These are phyloP conservation scores for Eupithecia abbreviata DNA, from an alignment of 2,888 invertebrate species.

Conservation along the genomic window DNA sequence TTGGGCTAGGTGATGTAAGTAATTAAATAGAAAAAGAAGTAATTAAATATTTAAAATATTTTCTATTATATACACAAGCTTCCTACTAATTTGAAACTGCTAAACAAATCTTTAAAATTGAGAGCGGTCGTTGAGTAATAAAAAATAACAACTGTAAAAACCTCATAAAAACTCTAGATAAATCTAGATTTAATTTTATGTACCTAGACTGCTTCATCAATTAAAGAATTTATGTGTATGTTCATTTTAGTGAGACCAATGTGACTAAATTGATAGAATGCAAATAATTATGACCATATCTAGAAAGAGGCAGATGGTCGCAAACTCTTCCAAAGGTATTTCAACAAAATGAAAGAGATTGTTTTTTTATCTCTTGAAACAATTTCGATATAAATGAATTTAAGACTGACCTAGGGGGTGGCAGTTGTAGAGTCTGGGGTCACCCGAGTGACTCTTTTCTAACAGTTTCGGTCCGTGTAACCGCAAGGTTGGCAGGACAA, in stretches of 20 bases:
- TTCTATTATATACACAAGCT: background rate
- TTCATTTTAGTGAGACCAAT: background rate
- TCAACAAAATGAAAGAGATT: background rate
- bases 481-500: too few relatives aligned
- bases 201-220: slow-evolving; percentile 4
- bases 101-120: background rate
- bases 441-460: too few relatives aligned
- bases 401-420: background rate
- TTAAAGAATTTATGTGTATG: background rate
- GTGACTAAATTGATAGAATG: background rate
- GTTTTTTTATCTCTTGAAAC: background rate
- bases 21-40: too few relatives aligned
- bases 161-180: slow-evolving; percentile 16
- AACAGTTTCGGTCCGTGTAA: too few relatives aligned
- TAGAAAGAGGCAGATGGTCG: background rate
- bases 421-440: too few relatives aligned
- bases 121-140: background rate
- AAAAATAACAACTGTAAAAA: background rate
- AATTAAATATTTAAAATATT: too few relatives aligned
- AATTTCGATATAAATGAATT: background rate
- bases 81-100: background rate
- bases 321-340: background rate
- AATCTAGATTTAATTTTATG: slow-evolving; percentile 18
- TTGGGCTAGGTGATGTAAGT: too few relatives aligned
- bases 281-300: background rate